Conservation (phyloP, 2,888 invertebrate genomes). For the Limnephilus rhombicus region DNA sequence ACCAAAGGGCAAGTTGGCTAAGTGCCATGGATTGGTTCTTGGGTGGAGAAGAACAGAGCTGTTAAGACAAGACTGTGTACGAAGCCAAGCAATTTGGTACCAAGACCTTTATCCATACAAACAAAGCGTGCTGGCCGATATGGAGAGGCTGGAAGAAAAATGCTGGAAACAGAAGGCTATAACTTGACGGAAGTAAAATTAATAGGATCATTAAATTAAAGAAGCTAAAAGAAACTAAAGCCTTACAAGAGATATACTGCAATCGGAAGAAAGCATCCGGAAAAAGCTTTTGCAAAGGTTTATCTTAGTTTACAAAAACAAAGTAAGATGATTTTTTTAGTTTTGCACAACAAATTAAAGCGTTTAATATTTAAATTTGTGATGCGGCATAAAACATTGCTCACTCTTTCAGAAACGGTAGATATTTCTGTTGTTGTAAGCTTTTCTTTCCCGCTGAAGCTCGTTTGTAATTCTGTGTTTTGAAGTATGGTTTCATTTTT, state of each 20-base stretch:
- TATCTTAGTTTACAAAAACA: background rate
- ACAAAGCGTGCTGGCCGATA: background rate
- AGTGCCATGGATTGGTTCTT: background rate
- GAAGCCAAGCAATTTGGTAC: background rate
- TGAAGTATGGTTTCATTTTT: background rate
- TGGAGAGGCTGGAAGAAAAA: background rate
- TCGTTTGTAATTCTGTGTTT: background rate
- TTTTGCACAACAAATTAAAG: background rate
- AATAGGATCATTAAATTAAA: background rate
- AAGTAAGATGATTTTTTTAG: background rate
- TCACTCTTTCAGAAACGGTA: background rate
- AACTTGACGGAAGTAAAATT: background rate
- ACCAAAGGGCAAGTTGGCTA: background rate
- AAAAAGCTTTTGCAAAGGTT: background rate
- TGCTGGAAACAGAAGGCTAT: background rate
- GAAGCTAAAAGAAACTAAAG: background rate
- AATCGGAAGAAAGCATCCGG: too few species aligned
- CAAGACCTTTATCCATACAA: background rate
- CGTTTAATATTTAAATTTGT: background rate
- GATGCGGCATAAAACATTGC: conserved; percentile 1
- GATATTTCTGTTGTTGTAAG: background rate
- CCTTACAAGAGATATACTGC: background rate
- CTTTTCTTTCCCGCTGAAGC: background rate
- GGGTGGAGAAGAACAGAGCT: background rate
- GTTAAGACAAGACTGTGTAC: background rate